Conservation (phyloP, 2,113 vertebrate genomes). For the Catharus fuscescens region DNA sequence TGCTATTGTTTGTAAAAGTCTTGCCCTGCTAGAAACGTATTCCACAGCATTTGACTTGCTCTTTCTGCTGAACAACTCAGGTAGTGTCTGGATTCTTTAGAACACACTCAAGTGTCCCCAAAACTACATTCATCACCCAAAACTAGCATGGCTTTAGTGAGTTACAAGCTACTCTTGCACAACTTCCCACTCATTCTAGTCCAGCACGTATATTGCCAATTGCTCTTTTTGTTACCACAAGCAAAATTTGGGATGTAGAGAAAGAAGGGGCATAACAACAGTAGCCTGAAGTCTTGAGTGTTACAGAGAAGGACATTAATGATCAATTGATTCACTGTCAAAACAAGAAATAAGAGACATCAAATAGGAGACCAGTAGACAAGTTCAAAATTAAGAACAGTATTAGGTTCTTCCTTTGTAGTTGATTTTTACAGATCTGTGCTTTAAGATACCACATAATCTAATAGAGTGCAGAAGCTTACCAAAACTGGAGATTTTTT, state of each 20-base stretch:
- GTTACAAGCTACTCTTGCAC: neutral
- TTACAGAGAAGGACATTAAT: neutral
- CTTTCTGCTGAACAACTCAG: neutral
- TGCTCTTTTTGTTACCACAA: neutral
- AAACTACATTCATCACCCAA: neutral
- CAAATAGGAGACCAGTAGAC: neutral
- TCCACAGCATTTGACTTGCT: neutral
- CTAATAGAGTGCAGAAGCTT: neutral
- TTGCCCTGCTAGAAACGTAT: neutral
- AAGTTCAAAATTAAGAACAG: neutral
- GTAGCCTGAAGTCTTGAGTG: neutral
- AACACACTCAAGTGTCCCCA: neutral
- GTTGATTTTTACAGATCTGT: neutral
- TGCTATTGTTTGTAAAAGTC: neutral
- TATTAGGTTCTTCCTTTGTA: neutral
- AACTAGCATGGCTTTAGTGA: neutral
- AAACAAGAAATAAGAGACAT: neutral
- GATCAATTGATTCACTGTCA: neutral
- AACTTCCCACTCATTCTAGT: neutral
- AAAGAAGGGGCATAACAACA: neutral
- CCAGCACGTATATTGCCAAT: neutral
- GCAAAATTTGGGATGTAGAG: neutral
- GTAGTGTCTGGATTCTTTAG: neutral
- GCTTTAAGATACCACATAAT: neutral
- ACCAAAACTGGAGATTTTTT: neutral